Evolutionary conservation across 2,797 vertebrate genomes (phyloP).

Genomic region (Bryconaethiops microstoma): DNA sequence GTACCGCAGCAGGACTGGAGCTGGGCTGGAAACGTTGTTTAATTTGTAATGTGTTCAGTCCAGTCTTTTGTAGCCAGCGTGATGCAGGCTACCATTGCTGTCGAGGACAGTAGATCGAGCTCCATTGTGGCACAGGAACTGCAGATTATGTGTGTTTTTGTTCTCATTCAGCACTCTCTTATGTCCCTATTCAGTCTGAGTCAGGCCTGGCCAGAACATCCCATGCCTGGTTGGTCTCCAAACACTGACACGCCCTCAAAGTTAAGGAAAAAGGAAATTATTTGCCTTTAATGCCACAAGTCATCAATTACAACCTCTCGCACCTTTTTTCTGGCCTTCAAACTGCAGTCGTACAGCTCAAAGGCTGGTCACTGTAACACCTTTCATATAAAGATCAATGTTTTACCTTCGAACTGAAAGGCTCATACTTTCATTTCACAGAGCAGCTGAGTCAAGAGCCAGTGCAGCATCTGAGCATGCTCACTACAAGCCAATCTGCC

Average conservation of each 20-base stretch:
- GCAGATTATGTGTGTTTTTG: slow-evolving; percentile 2
- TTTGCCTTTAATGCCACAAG: not conserved
- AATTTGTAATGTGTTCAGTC: slow-evolving; percentile 7
- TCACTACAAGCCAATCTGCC: not conserved
- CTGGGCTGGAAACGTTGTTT: not conserved
- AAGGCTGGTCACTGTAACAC: not conserved
- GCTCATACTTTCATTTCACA: not conserved
- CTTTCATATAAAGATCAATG: slow-evolving; percentile 24
- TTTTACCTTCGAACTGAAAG: slow-evolving; percentile 14
- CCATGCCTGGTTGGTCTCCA: not conserved
- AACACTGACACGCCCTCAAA: slow-evolving; percentile 11
- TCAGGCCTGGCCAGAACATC: not conserved
- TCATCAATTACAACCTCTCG: not conserved
- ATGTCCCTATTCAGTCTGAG: slow-evolving; percentile 11
- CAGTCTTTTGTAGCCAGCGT: not conserved
- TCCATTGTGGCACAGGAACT: slow-evolving; percentile 4
- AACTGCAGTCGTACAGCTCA: slow-evolving; percentile 10
- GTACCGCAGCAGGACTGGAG: not conserved
- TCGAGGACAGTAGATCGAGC: not conserved
- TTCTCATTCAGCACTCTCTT: slow-evolving; percentile 14
- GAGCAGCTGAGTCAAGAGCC: not conserved
- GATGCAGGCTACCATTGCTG: not conserved
- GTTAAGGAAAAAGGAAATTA: not conserved
- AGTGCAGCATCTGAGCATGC: not conserved
- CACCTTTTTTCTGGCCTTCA: not conserved